These are phyloP conservation scores for Nephrotoma guestfalica DNA, from an alignment of 2,888 invertebrate species.

Conservation along the genomic window DNA sequence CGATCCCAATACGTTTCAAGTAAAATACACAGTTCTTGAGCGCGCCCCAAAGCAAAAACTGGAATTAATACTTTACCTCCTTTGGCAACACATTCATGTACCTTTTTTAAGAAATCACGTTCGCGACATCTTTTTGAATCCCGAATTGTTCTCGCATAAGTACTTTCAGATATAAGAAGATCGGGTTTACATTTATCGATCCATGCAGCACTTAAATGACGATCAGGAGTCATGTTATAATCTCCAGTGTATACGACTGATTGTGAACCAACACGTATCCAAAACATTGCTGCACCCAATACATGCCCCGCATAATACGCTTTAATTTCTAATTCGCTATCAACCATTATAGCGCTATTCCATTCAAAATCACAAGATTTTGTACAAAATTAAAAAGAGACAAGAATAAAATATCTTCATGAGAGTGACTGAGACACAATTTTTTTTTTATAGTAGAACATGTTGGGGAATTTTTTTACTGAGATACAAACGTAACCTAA, in stretches of 20 bases:
- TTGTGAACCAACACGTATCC: conserved; percentile 89
- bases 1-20: conserved; percentile 99
- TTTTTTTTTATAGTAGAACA: no score
- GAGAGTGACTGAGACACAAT: no score
- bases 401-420: no score
- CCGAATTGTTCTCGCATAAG: conserved; percentile 96
- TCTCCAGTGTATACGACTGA: conserved; percentile 98
- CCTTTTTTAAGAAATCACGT: conserved; percentile 92
- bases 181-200: conserved; percentile 97
- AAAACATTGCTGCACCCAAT: conserved; percentile 97
- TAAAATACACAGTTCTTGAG: conserved; percentile 96
- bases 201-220: conserved; percentile 98
- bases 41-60: conserved; percentile 95
- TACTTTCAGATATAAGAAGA: conserved; percentile 92
- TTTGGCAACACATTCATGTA: conserved; percentile 92
- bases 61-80: conserved; percentile 98
- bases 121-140: conserved; percentile 97
- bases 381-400: no score
- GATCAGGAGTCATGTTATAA: conserved; percentile 99
- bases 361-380: no score
- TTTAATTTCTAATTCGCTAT: conserved; percentile 92
- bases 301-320: conserved; percentile 99
- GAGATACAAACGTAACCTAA: no score
- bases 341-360: no score
- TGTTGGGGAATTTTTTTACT: no score